A percentile compares a stretch with the other conserved stretches of the same genome.
phyloP scores from a whole-genome alignment of 2,797 vertebrate species.

The Enteromius treurensis region DNA sequence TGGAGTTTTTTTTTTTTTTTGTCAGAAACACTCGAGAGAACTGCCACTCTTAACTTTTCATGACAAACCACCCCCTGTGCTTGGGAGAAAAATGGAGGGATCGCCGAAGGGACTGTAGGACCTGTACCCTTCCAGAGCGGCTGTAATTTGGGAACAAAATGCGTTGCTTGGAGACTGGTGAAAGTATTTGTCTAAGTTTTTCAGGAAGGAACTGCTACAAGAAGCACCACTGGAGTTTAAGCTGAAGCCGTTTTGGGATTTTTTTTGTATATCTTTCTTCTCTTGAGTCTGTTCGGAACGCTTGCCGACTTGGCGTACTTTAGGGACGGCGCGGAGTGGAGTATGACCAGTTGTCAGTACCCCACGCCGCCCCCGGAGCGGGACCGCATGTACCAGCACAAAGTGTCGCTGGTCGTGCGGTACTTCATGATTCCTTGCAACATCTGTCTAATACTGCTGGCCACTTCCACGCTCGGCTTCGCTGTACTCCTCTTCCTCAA shows the following conservation, averaged over 20 bases:
- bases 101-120: slow-evolving; percentile 67
- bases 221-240: slow-evolving; percentile 68
- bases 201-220: slow-evolving; percentile 65
- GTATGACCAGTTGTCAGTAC: slow-evolving; percentile 87
- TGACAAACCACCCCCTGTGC: slow-evolving; percentile 52
- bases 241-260: slow-evolving; percentile 62
- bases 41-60: slow-evolving; percentile 57
- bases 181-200: slow-evolving; percentile 67
- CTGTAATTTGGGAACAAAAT: slow-evolving; percentile 76
- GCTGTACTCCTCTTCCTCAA: slow-evolving; percentile 96
- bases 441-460: slow-evolving; percentile 96
- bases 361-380: slow-evolving; percentile 82
- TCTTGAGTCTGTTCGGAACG: slow-evolving; percentile 44
- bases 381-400: slow-evolving; percentile 89
- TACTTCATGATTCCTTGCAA: slow-evolving; percentile 99
- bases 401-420: slow-evolving; percentile 93
- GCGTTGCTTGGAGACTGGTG: slow-evolving; percentile 73
- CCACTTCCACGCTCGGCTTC: slow-evolving; percentile 91
- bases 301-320: slow-evolving; percentile 67
- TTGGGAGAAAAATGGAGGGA: slow-evolving; percentile 67
- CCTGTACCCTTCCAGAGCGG: slow-evolving; percentile 61
- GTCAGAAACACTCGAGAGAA: slow-evolving; percentile 19
- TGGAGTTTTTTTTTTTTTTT: slow-evolving; percentile 9
- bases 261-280: slow-evolving; percentile 41
- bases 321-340: slow-evolving; percentile 76